Percentiles rank a stretch among this genome's conserved stretches.
These are phyloP conservation scores for Hippocampus guttulatus DNA, from an alignment of 2,113 vertebrate species.

Conservation along the genomic window DNA sequence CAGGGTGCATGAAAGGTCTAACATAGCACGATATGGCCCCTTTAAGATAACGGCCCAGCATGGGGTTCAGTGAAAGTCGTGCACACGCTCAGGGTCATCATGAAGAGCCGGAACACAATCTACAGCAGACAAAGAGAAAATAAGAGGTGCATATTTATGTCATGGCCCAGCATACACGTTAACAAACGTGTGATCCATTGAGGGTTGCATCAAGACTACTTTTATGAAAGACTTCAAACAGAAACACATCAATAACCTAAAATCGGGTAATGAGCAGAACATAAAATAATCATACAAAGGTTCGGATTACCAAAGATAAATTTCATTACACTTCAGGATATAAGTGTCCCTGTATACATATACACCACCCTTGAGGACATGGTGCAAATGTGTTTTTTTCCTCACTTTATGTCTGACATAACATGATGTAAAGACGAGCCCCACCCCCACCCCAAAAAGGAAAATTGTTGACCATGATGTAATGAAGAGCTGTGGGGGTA, in stretches of 20 bases:
- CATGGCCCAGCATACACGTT: constrained; percentile 29
- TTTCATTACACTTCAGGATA: background rate
- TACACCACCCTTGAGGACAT: background rate
- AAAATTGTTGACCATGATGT: constrained; percentile 3
- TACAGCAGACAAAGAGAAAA: background rate
- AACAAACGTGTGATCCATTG: constrained; percentile 5
- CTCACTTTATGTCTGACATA: constrained; percentile 6
- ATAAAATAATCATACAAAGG: background rate
- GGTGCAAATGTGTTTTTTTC: background rate
- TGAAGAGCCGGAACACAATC: background rate
- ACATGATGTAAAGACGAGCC: constrained; percentile 29
- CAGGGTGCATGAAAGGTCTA: too few relatives aligned
- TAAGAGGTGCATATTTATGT: background rate
- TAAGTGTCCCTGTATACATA: background rate
- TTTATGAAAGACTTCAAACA: constrained; percentile 3
- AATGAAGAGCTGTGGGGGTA: background rate
- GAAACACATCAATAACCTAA: constrained; percentile 14
- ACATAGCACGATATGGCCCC: background rate
- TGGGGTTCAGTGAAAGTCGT: background rate
- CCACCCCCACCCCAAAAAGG: too few relatives aligned
- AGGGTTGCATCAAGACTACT: background rate
- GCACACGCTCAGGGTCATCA: background rate
- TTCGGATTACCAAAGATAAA: constrained; percentile 2
- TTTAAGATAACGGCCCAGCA: background rate
- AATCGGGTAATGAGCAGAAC: background rate